Evolutionary conservation across 2,113 vertebrate genomes (phyloP).

Genomic region (Brachirus orientalis): DNA sequence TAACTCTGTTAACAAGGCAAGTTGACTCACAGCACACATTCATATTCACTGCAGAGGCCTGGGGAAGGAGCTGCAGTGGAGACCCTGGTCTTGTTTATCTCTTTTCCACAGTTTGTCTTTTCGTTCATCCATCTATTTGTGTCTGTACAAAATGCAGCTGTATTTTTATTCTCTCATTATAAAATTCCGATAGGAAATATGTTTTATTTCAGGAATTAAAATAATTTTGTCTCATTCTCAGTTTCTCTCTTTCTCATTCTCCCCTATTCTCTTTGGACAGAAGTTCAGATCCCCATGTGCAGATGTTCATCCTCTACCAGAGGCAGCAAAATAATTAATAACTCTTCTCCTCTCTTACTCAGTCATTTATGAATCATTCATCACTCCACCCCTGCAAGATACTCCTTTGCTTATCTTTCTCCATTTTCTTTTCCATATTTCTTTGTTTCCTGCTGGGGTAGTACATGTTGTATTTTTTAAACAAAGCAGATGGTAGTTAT

Average conservation of each 20-base stretch:
- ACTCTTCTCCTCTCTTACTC: slow-evolving; percentile 30
- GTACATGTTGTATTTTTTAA: slow-evolving; percentile 7
- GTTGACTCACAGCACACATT: slow-evolving; percentile 34
- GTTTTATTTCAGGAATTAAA: not conserved
- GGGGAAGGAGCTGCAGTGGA: slow-evolving; percentile 29
- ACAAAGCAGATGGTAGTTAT: slow-evolving; percentile 9
- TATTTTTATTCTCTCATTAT: slow-evolving; percentile 9
- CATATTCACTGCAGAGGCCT: slow-evolving; percentile 31
- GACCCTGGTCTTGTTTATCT: slow-evolving; percentile 27
- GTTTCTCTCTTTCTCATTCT: not conserved
- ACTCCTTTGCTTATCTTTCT: slow-evolving; percentile 43
- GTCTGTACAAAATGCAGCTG: not conserved
- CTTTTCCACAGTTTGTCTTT: slow-evolving; percentile 14
- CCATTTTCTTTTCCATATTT: slow-evolving; percentile 17
- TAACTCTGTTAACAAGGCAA: slow-evolving; percentile 39
- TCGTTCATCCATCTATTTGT: not conserved
- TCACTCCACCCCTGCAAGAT: slow-evolving; percentile 50
- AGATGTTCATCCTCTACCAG: slow-evolving; percentile 61
- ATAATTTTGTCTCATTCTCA: slow-evolving; percentile 18
- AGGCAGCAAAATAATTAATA: slow-evolving; percentile 72
- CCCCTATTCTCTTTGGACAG: slow-evolving; percentile 39
- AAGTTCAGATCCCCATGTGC: slow-evolving; percentile 49
- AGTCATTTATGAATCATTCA: slow-evolving; percentile 74
- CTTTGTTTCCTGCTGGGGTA: not conserved
- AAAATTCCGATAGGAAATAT: slow-evolving; percentile 3